phyloP scores from a whole-genome alignment of 1,140 invertebrate species.

The Drosophila paulistorum region DNA sequence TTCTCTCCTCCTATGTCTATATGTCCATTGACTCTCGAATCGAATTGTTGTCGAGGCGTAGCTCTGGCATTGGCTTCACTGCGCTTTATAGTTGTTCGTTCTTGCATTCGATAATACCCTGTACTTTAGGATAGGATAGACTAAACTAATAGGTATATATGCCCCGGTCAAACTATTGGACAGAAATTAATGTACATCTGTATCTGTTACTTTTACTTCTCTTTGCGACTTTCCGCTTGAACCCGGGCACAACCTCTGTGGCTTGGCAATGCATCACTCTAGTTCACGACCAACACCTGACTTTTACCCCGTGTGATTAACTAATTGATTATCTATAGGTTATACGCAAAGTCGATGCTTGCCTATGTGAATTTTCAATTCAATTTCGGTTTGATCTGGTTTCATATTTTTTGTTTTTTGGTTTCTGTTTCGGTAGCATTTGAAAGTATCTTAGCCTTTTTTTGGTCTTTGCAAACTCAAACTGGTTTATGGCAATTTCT shows the following conservation, averaged over 20 bases:
- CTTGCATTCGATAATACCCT: not conserved
- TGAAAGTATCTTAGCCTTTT: conserved; percentile 10
- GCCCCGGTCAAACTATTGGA: no score
- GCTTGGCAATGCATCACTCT: no score
- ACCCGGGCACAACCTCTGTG: no score
- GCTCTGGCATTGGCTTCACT: conserved; percentile 19
- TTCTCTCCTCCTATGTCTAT: not conserved
- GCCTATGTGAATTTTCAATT: not conserved
- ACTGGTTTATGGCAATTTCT: conserved; percentile 16
- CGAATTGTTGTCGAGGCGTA: conserved; percentile 14
- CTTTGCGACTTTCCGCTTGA: no score
- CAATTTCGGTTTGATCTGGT: conserved; percentile 7
- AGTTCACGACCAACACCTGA: no score
- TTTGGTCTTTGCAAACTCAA: conserved; percentile 18
- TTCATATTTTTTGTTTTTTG: not conserved
- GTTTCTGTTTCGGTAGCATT: conserved; percentile 14
- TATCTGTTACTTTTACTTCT: no score
- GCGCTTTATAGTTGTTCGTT: conserved; percentile 3
- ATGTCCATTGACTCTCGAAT: conserved; percentile 4
- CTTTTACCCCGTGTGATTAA: no score
- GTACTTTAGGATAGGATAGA: not conserved
- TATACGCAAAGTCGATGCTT: not conserved
- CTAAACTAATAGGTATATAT: no score
- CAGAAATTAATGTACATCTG: no score
- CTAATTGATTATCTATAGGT: not conserved